Evolutionary conservation across 2,888 invertebrate genomes (phyloP), one percentile per base, ranked within the genome.

Genomic region (Coenonympha glycerion): DNA sequence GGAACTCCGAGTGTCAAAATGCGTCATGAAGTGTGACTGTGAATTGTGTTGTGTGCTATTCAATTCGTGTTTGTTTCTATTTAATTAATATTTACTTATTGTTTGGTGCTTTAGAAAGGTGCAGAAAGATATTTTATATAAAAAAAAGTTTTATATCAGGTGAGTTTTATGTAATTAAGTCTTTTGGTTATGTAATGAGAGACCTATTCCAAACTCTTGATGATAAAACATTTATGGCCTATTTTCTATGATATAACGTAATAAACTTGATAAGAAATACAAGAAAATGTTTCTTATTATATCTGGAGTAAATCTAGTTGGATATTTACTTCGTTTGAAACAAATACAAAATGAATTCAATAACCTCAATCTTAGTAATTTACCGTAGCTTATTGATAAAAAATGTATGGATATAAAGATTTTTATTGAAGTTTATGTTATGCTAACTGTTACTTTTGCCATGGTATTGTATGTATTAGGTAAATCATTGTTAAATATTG

Each of bases 181-280:
- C 55, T 50, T 53, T 50, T 59, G 68, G 65, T 84, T 84, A 84
- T 84, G 73, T 84, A 83, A 84, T 66, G 64, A 64, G 65, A 62
- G 51, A 47, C 55, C 49, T 61, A 46, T 31, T 55, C 61, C 61
- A 53, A 57, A 53, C 24, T 56, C 55, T 48, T 68, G 65, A 64
- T 71, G 68, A 72, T 69, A 63, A 70, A 62, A 63, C 65, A 65
- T 58, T 60, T 26, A 41, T 59, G 47, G 24, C 22, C 16, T 39
- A 48, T n/a, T 19, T 45, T 15, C 37, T 9, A 4, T 8, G 11
- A 3, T 3, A 33, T 28, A 37, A 31, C 31, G 33, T 37, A 46
- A 15, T 34, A 8, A 41, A n/a, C n/a, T 34, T 13, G 18, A 6
- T 18, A 11, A 36, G 9, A 18, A 21, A 31, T 16, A 21, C 15